phyloP scores from a whole-genome alignment of 2,113 vertebrate species.

The Gorsachius goisagi region DNA sequence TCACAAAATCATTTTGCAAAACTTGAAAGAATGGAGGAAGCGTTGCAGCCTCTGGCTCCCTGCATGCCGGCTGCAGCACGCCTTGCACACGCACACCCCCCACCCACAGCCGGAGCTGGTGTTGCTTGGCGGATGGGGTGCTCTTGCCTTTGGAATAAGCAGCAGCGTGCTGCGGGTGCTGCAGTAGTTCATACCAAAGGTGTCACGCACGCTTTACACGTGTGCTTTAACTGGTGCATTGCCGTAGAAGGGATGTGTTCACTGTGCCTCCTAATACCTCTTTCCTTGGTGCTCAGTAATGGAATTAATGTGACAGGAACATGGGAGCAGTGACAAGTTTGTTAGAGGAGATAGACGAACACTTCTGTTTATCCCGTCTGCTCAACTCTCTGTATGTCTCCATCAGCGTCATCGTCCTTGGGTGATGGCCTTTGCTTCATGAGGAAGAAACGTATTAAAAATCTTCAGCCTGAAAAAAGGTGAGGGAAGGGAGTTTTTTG shows the following conservation, averaged over 20 bases:
- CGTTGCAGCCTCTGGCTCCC: background rate
- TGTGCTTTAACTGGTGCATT: background rate
- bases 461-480: background rate
- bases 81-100: fast-evolving
- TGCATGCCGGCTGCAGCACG: background rate
- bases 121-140: background rate
- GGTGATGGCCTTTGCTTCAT: background rate
- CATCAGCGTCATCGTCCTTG: background rate
- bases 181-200: background rate
- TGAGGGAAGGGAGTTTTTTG: background rate
- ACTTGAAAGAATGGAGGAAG: background rate
- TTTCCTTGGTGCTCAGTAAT: background rate
- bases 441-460: background rate
- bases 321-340: background rate
- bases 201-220: fast-evolving
- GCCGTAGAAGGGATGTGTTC: background rate
- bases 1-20: background rate
- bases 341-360: background rate
- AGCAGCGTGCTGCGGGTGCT: background rate
- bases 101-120: background rate
- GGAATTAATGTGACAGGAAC: background rate
- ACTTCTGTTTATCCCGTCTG: background rate
- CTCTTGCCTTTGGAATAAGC: fast-evolving
- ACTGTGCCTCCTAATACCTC: background rate
- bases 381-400: background rate